Percentiles rank a stretch among this genome's conserved stretches.
phyloP scores from a whole-genome alignment of 1,140 invertebrate species.

The Hesperophylax magnus region DNA sequence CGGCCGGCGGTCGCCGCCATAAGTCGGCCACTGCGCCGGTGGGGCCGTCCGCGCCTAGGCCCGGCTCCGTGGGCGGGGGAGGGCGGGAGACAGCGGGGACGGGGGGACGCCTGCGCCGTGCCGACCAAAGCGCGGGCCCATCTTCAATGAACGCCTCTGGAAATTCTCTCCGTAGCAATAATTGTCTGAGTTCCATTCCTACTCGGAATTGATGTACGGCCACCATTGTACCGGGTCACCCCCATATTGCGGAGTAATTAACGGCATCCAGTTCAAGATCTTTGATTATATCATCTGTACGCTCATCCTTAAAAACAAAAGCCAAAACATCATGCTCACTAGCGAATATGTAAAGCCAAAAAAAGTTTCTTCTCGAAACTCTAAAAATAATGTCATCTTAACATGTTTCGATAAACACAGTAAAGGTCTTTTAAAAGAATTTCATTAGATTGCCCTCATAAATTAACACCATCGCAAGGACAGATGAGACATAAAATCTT shows the following conservation, averaged over 20 bases:
- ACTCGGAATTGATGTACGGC: neutral
- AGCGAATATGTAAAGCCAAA: too few species aligned
- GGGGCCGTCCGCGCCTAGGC: neutral
- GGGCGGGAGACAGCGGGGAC: conserved; percentile 12
- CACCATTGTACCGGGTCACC: conserved; percentile 6
- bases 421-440: too few species aligned
- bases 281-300: neutral
- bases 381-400: too few species aligned
- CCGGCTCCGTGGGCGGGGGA: neutral
- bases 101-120: conserved; percentile 35
- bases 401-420: too few species aligned
- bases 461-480: too few species aligned
- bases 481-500: too few species aligned
- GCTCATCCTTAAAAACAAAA: too few species aligned
- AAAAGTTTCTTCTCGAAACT: too few species aligned
- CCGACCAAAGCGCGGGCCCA: neutral
- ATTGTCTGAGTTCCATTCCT: conserved; percentile 25
- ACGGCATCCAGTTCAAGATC: neutral
- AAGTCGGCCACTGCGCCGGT: conserved; percentile 44
- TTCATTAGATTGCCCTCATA: too few species aligned
- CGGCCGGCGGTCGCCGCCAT: conserved; percentile 48
- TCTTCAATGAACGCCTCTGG: conserved; percentile 37
- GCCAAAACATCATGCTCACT: too few species aligned
- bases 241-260: conserved; percentile 4
- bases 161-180: conserved; percentile 8